A percentile compares a stretch with the other conserved stretches of the same genome.
These are phyloP conservation scores for Didymodactylos carnosus DNA, from an alignment of 2,888 invertebrate species.

Conservation along the genomic window DNA sequence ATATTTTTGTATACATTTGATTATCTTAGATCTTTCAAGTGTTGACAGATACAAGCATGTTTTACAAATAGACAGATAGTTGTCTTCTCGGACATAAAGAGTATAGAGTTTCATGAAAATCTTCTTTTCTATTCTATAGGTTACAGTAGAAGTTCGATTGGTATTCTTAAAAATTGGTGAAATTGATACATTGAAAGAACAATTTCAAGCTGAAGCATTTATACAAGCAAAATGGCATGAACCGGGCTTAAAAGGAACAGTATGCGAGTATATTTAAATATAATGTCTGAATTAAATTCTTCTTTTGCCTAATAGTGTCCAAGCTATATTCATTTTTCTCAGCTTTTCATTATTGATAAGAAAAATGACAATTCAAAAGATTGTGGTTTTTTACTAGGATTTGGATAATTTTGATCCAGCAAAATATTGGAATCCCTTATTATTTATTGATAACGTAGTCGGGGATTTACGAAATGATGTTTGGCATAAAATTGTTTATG, in stretches of 20 bases:
- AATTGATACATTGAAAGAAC: conserved; percentile 33
- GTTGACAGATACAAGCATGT: too few relatives aligned
- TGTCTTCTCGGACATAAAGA: too few relatives aligned
- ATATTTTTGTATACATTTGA: too few relatives aligned
- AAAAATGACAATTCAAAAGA: too few relatives aligned
- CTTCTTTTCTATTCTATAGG: not conserved
- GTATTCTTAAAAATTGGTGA: conserved; percentile 34
- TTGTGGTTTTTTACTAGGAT: not conserved
- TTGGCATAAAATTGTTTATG: conserved; percentile 15
- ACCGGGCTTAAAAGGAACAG: not conserved
- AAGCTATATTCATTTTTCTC: too few relatives aligned
- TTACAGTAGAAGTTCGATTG: conserved; percentile 19
- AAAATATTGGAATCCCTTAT: conserved; percentile 22
- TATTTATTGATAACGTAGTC: conserved; percentile 22
- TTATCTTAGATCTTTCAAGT: too few relatives aligned
- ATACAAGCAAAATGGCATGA: conserved; percentile 34
- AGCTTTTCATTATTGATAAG: too few relatives aligned
- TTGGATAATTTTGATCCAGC: conserved; percentile 17
- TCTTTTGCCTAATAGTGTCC: too few relatives aligned
- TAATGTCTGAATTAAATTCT: too few relatives aligned
- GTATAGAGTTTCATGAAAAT: too few relatives aligned
- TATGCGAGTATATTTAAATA: not conserved
- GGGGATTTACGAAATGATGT: conserved; percentile 21
- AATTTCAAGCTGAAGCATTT: conserved; percentile 32
- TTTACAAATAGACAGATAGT: too few relatives aligned